A percentile compares a stretch with the other conserved stretches of the same genome.
These are phyloP conservation scores for Orthosia gothica DNA, from an alignment of 2,888 invertebrate genomes.

Conservation along the genomic window DNA sequence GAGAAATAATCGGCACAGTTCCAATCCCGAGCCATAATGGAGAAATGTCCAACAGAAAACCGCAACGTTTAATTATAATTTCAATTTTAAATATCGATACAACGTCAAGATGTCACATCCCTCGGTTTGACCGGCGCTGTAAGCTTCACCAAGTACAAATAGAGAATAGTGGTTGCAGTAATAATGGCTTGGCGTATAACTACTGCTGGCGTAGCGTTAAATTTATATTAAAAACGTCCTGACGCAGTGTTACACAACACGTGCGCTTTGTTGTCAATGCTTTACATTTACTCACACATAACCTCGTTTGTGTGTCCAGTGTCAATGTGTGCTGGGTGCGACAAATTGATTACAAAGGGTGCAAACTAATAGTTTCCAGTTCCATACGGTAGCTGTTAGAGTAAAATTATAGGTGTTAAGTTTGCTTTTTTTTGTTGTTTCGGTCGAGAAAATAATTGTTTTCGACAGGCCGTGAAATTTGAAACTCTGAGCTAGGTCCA, in stretches of 20 bases:
- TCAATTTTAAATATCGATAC: slow-evolving; percentile 65
- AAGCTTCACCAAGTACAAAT: slow-evolving; percentile 85
- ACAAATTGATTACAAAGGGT: slow-evolving; percentile 53
- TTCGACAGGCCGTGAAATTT: slow-evolving; percentile 40
- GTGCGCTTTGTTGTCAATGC: slow-evolving; percentile 46
- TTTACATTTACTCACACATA: slow-evolving; percentile 34
- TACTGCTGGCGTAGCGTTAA: slow-evolving; percentile 80
- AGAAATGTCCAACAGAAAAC: slow-evolving; percentile 60
- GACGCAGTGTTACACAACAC: slow-evolving; percentile 52
- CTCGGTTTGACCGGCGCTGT: slow-evolving; percentile 75
- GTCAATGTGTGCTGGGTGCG: slow-evolving; percentile 42
- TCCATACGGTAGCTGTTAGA: slow-evolving; percentile 28
- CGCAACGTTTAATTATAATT: slow-evolving; percentile 61
- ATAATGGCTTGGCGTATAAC: slow-evolving; percentile 80
- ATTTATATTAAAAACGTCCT: slow-evolving; percentile 84
- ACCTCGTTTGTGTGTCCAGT: slow-evolving; percentile 6
- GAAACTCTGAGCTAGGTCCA: slow-evolving; percentile 10
- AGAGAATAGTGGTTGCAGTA: slow-evolving; percentile 85
- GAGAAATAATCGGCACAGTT: slow-evolving; percentile 44
- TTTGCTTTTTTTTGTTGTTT: slow-evolving; percentile 27
- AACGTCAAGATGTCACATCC: slow-evolving; percentile 68
- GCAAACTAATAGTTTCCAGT: slow-evolving; percentile 37
- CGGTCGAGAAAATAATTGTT: slow-evolving; percentile 35
- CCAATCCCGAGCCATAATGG: slow-evolving; percentile 57
- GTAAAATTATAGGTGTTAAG: slow-evolving; percentile 39